Base-by-base conservation (phyloP, 1,140 invertebrate genomes). In the Euwallacea similis region DNA sequence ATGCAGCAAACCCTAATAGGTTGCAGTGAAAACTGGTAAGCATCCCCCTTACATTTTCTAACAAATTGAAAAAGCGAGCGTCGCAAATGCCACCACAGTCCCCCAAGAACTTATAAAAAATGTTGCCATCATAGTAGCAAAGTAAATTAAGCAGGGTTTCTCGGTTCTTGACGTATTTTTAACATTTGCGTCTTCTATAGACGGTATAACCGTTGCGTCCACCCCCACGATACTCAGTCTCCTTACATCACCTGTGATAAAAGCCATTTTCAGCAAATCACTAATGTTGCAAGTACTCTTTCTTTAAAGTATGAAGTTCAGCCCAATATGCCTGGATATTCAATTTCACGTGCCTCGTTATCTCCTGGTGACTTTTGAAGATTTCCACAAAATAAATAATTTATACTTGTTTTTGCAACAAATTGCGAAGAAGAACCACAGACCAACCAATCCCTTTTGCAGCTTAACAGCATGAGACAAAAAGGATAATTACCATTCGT, bases 191-290 rank as follows among this genome's bases (percentile, higher is more conserved):
- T 46, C 7, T 42, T n/a, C 33, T 70, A 47, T 43, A 71, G 69
- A 60, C 60, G 33, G 41, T 66, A 71, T 41, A 59, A 66, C 11
- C 69, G 64, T 13, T 63, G 58, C 42, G 68, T 74, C 7, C 68
- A 68, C 42, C 73, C 69, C 44, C 69, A 72, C 33, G 72, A 74
- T 43, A 68, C 11, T 62, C 73, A 74, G 63, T 15, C 42, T 13
- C 73, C 70, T 33, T 74, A 70, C 21, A 21, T 15, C n/a, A 61
- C 47, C 10, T 74, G 73, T 43, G 70, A 66, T 9, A 69, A 56
- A 56, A 69, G 56, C 10, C 73, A 74, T 59, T 74, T 63, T 66
- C 73, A 74, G 42, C 73, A 74, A 61, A 67, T 54, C 46, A 71
- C 69, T 15, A 59, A 42, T 33, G 61, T 73, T 8, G 9, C 13